Conservation (phyloP, 2,113 vertebrate species). For the Spermophilus dauricus region DNA sequence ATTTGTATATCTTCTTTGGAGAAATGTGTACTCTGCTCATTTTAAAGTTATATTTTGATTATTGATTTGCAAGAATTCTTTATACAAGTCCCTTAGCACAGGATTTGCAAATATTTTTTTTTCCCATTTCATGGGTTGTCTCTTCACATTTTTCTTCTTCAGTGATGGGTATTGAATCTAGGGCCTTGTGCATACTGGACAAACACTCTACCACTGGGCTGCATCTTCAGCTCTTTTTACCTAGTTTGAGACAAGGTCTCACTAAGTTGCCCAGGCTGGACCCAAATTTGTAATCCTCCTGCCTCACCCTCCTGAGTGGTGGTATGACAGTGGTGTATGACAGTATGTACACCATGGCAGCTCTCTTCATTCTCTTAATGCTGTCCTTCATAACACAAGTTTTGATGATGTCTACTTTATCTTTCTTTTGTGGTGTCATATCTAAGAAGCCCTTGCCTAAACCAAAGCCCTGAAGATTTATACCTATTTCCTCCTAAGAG, state of each 20-base stretch:
- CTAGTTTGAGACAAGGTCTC: background rate
- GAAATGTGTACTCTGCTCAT: background rate
- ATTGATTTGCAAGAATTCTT: background rate
- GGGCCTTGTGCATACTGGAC: background rate
- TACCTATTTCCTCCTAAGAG: background rate
- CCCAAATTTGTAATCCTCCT: background rate
- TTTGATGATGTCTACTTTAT: background rate
- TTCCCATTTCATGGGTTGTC: background rate
- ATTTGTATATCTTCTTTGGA: background rate
- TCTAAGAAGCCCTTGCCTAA: conserved; percentile 22
- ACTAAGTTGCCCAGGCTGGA: background rate
- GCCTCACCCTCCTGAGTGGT: background rate
- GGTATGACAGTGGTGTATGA: background rate
- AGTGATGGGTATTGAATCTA: background rate
- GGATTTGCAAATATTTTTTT: conserved; percentile 23
- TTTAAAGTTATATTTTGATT: background rate
- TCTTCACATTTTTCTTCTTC: background rate
- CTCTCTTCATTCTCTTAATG: background rate
- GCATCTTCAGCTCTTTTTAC: background rate
- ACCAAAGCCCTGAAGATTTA: background rate
- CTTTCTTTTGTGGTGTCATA: background rate
- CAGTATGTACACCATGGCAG: too few relatives aligned
- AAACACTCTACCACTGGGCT: background rate
- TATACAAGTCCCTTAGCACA: background rate
- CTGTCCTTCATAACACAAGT: background rate